phyloP scores from a whole-genome alignment of 2,113 vertebrate genomes.

The Tachysurus fulvidraco region DNA sequence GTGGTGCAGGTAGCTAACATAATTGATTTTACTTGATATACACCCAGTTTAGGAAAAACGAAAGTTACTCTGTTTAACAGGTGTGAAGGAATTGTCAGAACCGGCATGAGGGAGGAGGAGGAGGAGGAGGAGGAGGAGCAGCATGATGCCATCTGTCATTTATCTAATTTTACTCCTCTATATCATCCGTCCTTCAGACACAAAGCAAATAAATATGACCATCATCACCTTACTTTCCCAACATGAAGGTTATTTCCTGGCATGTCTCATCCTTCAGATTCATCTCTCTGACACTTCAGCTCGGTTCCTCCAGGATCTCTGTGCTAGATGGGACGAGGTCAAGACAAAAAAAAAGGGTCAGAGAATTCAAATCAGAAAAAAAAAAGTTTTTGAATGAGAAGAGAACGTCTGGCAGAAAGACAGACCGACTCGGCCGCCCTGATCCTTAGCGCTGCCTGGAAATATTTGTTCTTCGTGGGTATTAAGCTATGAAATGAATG shows the following conservation, averaged over 20 bases:
- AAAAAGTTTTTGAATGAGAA: not conserved
- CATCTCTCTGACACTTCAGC: slow-evolving; percentile 29
- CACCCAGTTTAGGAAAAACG: not conserved
- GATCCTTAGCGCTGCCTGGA: not conserved
- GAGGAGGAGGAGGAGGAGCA: not conserved
- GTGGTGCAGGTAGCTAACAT: not conserved
- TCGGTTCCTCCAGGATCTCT: not conserved
- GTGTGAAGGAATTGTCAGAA: slow-evolving; percentile 1
- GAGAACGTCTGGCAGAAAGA: not conserved
- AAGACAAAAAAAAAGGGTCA: not conserved
- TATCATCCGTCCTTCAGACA: slow-evolving; percentile 42
- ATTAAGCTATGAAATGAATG: slow-evolving; percentile 1
- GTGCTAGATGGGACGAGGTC: slow-evolving; percentile 13
- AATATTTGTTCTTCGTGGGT: not conserved
- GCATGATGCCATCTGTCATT: slow-evolving; percentile 23
- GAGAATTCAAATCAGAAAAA: slow-evolving; percentile 7
- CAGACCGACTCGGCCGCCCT: not conserved
- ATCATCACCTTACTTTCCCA: slow-evolving; percentile 53
- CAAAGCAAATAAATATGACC: slow-evolving; percentile 13
- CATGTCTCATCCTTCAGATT: slow-evolving; percentile 34
- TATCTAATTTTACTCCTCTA: slow-evolving; percentile 51
- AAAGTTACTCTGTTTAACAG: not conserved
- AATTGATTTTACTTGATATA: not conserved
- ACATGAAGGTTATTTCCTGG: slow-evolving; percentile 49
- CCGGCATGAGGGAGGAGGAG: not conserved